Base-by-base conservation (phyloP, 92 coral and sea anemone species). In the Porites evermanni region DNA sequence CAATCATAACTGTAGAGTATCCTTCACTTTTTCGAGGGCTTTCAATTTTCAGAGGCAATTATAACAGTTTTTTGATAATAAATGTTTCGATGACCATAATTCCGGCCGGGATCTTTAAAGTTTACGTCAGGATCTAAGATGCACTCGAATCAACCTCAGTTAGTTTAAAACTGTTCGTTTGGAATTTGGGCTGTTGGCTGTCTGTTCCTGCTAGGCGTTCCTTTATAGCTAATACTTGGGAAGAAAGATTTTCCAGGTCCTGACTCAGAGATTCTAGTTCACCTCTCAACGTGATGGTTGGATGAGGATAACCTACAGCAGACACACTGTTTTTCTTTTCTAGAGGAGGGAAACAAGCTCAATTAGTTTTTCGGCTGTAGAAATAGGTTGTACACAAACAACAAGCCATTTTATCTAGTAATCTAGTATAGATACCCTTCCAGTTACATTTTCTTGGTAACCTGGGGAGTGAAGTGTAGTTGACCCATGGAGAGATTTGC, bases 221-320 rank as follows among this genome's bases (percentile, higher is more conserved):
- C 71, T 59, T 81, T 70, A 81, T 81, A 23, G 38, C 47, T 66
- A 58, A 69, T 8, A 81, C 60, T 59, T 70, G 86, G 21, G 38
- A 13, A 16, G 77, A 29, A 10, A 81, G 86, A 56, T 54, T 81
- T 47, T 81, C 24, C 20, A 81, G 78, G 66, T 81, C 23, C 56
- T 81, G 47, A 12, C 70, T 78, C 44, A 81, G 10, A 32, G 53
- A 51, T 6, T 72, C 77, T 0, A 81, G 78, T 13, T 81, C 32
- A 29, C 32, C 78, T 18, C 64, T 70, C 56, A 71, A n/a, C 4
- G 70, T 72, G 58, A 8, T 19, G 21, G n/a, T 32, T 1, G n/a
- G 1, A 2, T 17, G 54, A 70, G 3, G 17, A 14, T 29, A 81
- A 81, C 66, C 32, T 7, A n/a, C 70, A 10, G 44, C 70, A 58